phyloP scores from a whole-genome alignment of 1,140 invertebrate species.

The Brachionus paranguensis region DNA sequence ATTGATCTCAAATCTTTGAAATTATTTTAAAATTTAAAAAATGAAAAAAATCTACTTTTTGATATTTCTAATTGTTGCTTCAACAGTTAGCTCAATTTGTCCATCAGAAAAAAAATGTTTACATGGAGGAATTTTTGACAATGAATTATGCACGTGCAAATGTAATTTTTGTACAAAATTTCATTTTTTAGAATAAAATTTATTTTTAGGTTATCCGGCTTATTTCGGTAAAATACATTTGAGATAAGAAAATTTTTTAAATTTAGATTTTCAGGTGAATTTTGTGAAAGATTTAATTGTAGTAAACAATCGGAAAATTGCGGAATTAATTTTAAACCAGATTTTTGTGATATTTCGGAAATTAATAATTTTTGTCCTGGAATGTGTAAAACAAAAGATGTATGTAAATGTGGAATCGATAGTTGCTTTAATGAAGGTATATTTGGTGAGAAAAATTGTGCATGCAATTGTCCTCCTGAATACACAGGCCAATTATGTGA shows the following conservation, averaged over 20 bases:
- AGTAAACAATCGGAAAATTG: background rate
- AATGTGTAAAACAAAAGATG: background rate
- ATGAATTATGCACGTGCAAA: too few species aligned
- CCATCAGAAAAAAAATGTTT: too few species aligned
- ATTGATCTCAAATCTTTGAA: too few species aligned
- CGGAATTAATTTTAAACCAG: background rate
- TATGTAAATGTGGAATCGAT: background rate
- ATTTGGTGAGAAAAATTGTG: too few species aligned
- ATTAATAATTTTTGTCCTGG: background rate
- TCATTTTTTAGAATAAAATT: background rate
- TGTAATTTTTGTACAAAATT: too few species aligned
- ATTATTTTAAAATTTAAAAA: too few species aligned
- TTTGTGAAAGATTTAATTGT: background rate
- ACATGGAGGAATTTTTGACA: too few species aligned
- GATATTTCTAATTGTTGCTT: too few species aligned
- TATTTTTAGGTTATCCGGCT: background rate
- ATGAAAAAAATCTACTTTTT: too few species aligned
- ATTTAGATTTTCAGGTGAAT: background rate
- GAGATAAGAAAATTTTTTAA: background rate
- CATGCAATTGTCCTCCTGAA: too few species aligned
- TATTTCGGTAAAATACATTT: background rate
- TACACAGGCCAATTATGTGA: too few species aligned
- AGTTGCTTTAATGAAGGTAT: background rate
- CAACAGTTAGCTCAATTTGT: too few species aligned
- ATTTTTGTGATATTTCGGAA: background rate